Conservation (phyloP, 2,113 vertebrate species). For the Neogobius melanostomus region DNA sequence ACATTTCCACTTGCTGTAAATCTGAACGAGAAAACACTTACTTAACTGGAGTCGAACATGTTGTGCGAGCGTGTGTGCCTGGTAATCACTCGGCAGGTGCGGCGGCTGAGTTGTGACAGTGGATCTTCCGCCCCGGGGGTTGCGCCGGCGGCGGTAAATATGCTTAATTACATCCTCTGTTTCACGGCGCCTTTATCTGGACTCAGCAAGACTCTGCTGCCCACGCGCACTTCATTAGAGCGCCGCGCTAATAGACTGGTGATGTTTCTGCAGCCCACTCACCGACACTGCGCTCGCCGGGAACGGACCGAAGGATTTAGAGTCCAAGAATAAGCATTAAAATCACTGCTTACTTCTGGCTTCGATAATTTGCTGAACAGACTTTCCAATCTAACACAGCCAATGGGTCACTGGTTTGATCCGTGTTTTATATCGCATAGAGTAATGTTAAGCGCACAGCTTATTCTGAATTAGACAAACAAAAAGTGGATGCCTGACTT, state of each 20-base stretch:
- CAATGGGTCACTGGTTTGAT: too few relatives aligned
- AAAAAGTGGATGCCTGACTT: too few relatives aligned
- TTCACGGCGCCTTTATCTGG: slow-evolving; percentile 73
- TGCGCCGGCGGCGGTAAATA: slow-evolving; percentile 65
- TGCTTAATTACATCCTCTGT: slow-evolving; percentile 74
- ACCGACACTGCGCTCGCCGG: slow-evolving; percentile 50
- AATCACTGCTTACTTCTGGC: too few relatives aligned
- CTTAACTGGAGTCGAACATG: slow-evolving; percentile 4
- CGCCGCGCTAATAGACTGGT: slow-evolving; percentile 56
- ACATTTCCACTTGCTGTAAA: too few relatives aligned
- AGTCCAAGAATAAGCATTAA: neutral
- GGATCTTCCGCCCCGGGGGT: slow-evolving; percentile 49
- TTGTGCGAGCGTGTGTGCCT: slow-evolving; percentile 17
- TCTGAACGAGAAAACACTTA: too few relatives aligned
- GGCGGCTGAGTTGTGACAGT: slow-evolving; percentile 63
- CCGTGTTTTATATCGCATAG: too few relatives aligned
- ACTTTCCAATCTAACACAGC: too few relatives aligned
- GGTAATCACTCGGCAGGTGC: slow-evolving; percentile 50
- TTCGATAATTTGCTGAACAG: too few relatives aligned
- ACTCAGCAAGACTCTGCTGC: slow-evolving; percentile 74
- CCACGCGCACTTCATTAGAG: slow-evolving; percentile 74
- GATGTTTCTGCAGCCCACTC: slow-evolving; percentile 51
- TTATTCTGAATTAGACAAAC: too few relatives aligned
- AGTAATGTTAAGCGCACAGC: too few relatives aligned
- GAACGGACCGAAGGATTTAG: slow-evolving; percentile 19